Evolutionary conservation across 2,113 vertebrate species (phyloP), one percentile per base, ranked within the genome.

Genomic region (Ptilonorhynchus violaceus): DNA sequence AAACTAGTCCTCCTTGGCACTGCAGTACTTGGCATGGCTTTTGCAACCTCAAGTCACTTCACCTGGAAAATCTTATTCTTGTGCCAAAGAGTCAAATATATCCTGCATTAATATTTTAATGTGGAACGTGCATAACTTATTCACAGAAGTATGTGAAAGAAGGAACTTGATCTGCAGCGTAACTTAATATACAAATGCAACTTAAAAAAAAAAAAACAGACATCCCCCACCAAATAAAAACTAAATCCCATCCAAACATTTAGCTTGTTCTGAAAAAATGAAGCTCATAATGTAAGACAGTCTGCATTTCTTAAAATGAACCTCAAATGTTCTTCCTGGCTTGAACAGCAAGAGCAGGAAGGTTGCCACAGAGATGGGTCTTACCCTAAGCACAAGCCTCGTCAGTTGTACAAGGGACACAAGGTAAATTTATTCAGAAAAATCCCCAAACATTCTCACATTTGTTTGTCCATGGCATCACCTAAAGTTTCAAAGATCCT

Each of bases 41-140:
- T 46, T 69, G 52, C 66, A 92, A 89, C 75, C 74, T 89, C 68
- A 75, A 76, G 68, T 86, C 86, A 55, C 68, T 96, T 91, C 70
- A 94, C 70, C 87, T 89, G 62, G 77, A 92, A 95, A 95, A 95
- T 39, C 18, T 84, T 39, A 83, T 8, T 83, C 70, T 15, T 46
- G 30, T 63, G 70, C 78, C 90, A 87, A 91, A 44, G 47, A 91
- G 28, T 85, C 78, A 84, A 85, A 78, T 63, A 92, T 33, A 81
- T 60, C 50, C 73, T 46, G 22, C 70, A 89, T 93, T 85, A 92
- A 84, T 77, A 87, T 92, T 82, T 94, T 89, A 85, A 83, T 25
- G 47, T 59, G 76, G 66, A 95, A 90, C 72, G 85, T 4, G 14
- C 20, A 53, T 35, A 92, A 92, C 47, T 90, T 58, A 92, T 56